Conservation (phyloP, 1,140 invertebrate genomes). For the Ceratina australensis region DNA sequence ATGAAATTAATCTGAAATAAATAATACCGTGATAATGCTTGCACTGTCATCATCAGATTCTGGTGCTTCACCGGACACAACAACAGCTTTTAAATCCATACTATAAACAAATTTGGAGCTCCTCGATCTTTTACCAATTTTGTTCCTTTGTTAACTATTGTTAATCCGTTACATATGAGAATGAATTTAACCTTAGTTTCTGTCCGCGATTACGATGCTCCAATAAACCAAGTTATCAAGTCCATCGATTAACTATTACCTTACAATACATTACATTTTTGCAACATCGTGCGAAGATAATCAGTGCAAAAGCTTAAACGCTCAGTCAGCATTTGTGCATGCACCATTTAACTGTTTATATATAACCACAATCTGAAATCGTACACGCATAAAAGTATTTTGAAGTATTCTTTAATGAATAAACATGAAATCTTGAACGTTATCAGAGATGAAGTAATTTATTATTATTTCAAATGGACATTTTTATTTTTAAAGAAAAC, state of each 20-base stretch:
- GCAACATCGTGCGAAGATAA: background rate
- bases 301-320: background rate
- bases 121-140: too few relatives aligned
- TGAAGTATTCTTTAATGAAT: too few relatives aligned
- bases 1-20: constrained; percentile 10
- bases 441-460: too few relatives aligned
- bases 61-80: constrained; percentile 76
- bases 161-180: too few relatives aligned
- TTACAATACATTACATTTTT: background rate
- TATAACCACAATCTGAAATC: constrained; percentile 16
- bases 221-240: background rate
- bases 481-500: background rate
- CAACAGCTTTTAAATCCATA: constrained; percentile 76
- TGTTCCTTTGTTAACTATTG: too few relatives aligned
- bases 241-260: background rate
- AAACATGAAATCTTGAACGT: too few relatives aligned
- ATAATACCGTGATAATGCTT: constrained; percentile 67
- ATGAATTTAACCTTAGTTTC: constrained; percentile 19
- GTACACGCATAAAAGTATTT: too few relatives aligned
- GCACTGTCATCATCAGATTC: constrained; percentile 77
- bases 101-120: background rate
- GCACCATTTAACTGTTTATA: background rate
- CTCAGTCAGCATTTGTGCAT: background rate
- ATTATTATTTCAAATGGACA: background rate
- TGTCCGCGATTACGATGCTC: background rate